These are phyloP conservation scores for Percopsis transmontana DNA, from an alignment of 2,113 vertebrate species.

Conservation along the genomic window DNA sequence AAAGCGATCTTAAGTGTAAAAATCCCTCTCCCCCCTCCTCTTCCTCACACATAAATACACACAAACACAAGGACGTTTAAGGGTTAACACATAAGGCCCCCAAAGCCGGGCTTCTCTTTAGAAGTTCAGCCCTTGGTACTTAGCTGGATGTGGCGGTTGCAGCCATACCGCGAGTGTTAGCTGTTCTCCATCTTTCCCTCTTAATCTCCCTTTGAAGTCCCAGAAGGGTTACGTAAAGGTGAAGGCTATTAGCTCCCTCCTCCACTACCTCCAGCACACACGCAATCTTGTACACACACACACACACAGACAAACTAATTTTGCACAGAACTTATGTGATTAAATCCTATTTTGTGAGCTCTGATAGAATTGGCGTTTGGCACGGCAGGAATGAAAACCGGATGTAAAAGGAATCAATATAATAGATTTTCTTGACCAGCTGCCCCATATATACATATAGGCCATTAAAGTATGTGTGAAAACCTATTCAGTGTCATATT, in stretches of 20 bases:
- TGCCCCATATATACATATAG: constrained; percentile 33
- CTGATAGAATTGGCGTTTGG: constrained; percentile 30
- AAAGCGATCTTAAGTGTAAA: background rate
- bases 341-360: constrained; percentile 14
- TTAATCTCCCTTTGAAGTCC: constrained; percentile 75
- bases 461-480: constrained; percentile 41
- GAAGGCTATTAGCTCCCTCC: constrained; percentile 50
- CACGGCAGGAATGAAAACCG: constrained; percentile 42
- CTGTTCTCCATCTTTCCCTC: constrained; percentile 40
- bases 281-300: constrained; percentile 11
- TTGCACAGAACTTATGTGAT: constrained; percentile 19
- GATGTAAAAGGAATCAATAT: constrained; percentile 52
- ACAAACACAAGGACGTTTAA: constrained; percentile 16
- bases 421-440: constrained; percentile 46
- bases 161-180: constrained; percentile 50
- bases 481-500: constrained; percentile 49
- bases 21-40: background rate
- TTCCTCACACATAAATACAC: background rate
- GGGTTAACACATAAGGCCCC: constrained; percentile 32
- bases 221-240: constrained; percentile 57
- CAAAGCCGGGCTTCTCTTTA: constrained; percentile 7
- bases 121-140: constrained; percentile 20
- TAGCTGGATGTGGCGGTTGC: constrained; percentile 20
- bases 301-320: constrained; percentile 4
- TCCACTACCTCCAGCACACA: background rate